Conservation (phyloP, 2,888 invertebrate genomes). For the Notodonta dromedarius region DNA sequence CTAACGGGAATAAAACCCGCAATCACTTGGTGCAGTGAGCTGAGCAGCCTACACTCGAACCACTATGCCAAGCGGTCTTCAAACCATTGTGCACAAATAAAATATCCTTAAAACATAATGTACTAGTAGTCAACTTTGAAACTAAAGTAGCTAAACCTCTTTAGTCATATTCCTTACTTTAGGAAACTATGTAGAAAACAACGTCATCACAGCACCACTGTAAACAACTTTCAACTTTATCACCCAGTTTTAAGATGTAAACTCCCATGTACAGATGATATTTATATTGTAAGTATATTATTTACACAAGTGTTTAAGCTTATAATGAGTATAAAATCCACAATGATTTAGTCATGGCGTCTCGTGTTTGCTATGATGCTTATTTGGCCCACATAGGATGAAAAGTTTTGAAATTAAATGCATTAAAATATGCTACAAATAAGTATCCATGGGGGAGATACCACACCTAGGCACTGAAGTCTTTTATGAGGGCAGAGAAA, state of each 20-base stretch:
- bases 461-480: too few relatives aligned
- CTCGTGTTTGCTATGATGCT: conserved; percentile 12
- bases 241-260: background rate
- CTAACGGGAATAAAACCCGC: too few relatives aligned
- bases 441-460: too few relatives aligned
- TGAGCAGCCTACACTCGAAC: too few relatives aligned
- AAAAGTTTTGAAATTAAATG: background rate
- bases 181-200: conserved; percentile 6
- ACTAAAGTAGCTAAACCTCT: background rate
- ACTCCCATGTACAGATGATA: conserved; percentile 11
- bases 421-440: too few relatives aligned
- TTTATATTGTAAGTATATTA: conserved; percentile 24
- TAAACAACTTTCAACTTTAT: conserved; percentile 13
- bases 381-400: conserved; percentile 10
- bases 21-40: too few relatives aligned
- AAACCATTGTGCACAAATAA: too few relatives aligned
- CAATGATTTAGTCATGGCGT: conserved; percentile 37
- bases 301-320: conserved; percentile 43
- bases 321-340: conserved; percentile 41
- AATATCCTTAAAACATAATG: too few relatives aligned
- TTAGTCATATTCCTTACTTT: conserved; percentile 3
- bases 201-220: conserved; percentile 5
- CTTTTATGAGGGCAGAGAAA: too few relatives aligned
- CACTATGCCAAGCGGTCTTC: too few relatives aligned
- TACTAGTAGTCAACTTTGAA: background rate